These are phyloP conservation scores for Adelosebastes latens DNA, from an alignment of 2,797 vertebrate genomes.

Conservation along the genomic window DNA sequence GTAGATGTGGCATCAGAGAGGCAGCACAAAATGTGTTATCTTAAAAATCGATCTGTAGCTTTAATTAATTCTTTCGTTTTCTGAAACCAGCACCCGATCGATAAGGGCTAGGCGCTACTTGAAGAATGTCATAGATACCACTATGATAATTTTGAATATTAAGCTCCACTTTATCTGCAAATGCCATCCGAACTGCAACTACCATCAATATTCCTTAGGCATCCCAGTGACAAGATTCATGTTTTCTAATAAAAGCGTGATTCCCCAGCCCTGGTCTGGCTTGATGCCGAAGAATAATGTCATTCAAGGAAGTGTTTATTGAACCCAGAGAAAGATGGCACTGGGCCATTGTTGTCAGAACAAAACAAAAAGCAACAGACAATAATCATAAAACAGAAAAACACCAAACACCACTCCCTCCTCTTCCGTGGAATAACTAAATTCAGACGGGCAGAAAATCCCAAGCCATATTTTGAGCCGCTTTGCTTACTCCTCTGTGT, in stretches of 20 bases:
- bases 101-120: conserved; percentile 63
- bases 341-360: conserved; percentile 59
- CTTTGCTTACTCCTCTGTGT: conserved; percentile 65
- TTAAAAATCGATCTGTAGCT: conserved; percentile 74
- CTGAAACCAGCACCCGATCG: conserved; percentile 67
- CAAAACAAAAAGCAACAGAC: conserved; percentile 64
- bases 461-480: conserved; percentile 56
- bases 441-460: conserved; percentile 69
- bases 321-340: conserved; percentile 67
- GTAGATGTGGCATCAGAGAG: conserved; percentile 59
- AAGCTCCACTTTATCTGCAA: conserved; percentile 78
- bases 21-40: conserved; percentile 68
- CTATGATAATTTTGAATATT: conserved; percentile 80
- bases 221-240: conserved; percentile 76
- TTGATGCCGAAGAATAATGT: conserved; percentile 73
- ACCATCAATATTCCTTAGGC: conserved; percentile 76
- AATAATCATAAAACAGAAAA: conserved; percentile 63
- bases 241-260: conserved; percentile 80
- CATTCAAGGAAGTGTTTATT: conserved; percentile 76
- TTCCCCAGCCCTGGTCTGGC: conserved; percentile 66
- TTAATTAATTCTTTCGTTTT: conserved; percentile 79
- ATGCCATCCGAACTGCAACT: conserved; percentile 64
- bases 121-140: conserved; percentile 74
- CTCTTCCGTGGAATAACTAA: conserved; percentile 53
- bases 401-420: conserved; percentile 40